These are phyloP conservation scores for Heterohyrax brucei DNA, from an alignment of 2,797 vertebrate species.

Conservation along the genomic window DNA sequence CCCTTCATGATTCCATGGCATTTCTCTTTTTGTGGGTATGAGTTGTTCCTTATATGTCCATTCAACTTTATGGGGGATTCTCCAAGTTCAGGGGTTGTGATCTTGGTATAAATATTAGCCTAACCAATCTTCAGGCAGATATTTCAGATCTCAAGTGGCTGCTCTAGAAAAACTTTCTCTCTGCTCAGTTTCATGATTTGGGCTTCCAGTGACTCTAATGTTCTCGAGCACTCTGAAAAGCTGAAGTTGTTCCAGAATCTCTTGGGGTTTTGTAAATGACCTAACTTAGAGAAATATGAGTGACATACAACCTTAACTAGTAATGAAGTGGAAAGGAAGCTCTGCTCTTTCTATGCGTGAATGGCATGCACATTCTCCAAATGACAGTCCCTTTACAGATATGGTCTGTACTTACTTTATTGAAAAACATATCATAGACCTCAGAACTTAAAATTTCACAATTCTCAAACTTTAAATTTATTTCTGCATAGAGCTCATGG, in stretches of 20 bases:
- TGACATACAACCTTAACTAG: neutral
- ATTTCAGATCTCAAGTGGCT: neutral
- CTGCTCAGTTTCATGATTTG: neutral
- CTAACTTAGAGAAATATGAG: no score
- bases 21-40: neutral
- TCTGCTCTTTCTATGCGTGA: neutral
- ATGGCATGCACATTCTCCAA: neutral
- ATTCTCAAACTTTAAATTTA: neutral
- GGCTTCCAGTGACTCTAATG: neutral
- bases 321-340: neutral
- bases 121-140: neutral
- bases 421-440: neutral
- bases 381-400: neutral
- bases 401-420: neutral
- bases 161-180: neutral
- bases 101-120: no score
- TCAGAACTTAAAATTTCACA: neutral
- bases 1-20: neutral
- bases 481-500: neutral
- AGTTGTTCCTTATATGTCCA: neutral
- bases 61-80: neutral
- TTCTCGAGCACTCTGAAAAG: neutral
- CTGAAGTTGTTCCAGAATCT: neutral
- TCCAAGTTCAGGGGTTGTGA: neutral
- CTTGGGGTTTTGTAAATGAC: neutral